Evolutionary conservation across 2,113 vertebrate genomes (phyloP).

Genomic region (Prunella himalayana): DNA sequence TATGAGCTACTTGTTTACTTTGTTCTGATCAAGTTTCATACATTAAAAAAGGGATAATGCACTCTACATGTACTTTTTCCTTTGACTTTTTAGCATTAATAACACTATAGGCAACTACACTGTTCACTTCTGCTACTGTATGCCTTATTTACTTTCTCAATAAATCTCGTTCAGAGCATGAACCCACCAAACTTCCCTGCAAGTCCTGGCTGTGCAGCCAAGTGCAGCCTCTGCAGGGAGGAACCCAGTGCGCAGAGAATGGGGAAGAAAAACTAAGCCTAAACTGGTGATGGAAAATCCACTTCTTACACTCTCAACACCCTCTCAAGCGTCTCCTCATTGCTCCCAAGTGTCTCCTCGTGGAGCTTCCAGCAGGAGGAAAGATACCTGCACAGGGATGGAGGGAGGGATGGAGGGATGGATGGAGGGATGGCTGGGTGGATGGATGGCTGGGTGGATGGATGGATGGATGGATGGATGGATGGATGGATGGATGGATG

Average conservation of each 20-base stretch:
- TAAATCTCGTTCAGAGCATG: background rate
- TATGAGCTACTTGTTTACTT: background rate
- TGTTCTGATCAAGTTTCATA: conserved; percentile 9
- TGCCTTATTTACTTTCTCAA: background rate
- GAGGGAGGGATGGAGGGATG: background rate
- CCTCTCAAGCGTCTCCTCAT: background rate
- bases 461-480: background rate
- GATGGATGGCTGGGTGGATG: background rate
- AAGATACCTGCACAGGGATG: background rate
- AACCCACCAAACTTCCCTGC: background rate
- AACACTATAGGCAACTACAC: background rate
- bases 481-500: no score
- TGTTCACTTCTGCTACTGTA: background rate
- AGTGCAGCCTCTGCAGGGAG: background rate
- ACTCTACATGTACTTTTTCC: background rate
- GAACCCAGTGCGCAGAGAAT: background rate
- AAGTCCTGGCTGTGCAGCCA: background rate
- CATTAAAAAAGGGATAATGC: background rate
- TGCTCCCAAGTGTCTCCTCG: background rate
- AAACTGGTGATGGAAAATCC: background rate
- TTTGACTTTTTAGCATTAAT: conserved; percentile 4
- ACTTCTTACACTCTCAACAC: background rate
- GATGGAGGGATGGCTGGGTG: background rate
- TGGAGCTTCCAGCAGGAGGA: background rate
- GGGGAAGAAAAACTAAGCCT: background rate